These are phyloP conservation scores for Rhinella marina DNA, from an alignment of 2,797 vertebrate genomes.

Conservation along the genomic window DNA sequence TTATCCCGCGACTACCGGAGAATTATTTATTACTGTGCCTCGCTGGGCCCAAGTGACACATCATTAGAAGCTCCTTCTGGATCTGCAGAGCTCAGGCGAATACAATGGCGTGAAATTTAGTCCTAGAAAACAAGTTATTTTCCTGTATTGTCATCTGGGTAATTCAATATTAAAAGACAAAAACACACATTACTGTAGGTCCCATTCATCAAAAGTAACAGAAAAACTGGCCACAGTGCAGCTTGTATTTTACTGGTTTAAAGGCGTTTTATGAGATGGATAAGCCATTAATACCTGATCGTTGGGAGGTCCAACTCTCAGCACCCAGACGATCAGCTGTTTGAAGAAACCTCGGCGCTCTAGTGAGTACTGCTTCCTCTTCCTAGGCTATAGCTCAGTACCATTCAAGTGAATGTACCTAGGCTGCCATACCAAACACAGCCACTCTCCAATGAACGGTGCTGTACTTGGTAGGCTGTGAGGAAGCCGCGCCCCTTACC, in stretches of 20 bases:
- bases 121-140: not conserved
- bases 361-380: too few relatives aligned
- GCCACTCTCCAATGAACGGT: too few relatives aligned
- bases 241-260: not conserved
- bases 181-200: not conserved
- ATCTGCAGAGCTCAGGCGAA: not conserved
- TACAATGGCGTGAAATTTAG: not conserved
- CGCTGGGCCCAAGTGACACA: not conserved
- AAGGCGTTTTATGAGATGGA: not conserved
- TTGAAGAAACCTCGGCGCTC: too few relatives aligned
- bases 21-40: constrained; percentile 65
- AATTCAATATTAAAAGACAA: not conserved
- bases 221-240: not conserved
- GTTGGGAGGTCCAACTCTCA: too few relatives aligned
- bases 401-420: too few relatives aligned
- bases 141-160: not conserved
- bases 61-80: not conserved
- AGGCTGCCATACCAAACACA: too few relatives aligned
- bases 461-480: too few relatives aligned
- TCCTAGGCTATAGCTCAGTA: too few relatives aligned
- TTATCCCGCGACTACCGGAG: constrained; percentile 63
- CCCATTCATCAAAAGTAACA: not conserved
- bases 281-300: too few relatives aligned
- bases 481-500: too few relatives aligned
- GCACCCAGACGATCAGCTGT: too few relatives aligned